Percentiles rank a stretch among this genome's conserved stretches.
Evolutionary conservation across 1,140 invertebrate species (phyloP).

Genomic region (Lanistes nyassanus): DNA sequence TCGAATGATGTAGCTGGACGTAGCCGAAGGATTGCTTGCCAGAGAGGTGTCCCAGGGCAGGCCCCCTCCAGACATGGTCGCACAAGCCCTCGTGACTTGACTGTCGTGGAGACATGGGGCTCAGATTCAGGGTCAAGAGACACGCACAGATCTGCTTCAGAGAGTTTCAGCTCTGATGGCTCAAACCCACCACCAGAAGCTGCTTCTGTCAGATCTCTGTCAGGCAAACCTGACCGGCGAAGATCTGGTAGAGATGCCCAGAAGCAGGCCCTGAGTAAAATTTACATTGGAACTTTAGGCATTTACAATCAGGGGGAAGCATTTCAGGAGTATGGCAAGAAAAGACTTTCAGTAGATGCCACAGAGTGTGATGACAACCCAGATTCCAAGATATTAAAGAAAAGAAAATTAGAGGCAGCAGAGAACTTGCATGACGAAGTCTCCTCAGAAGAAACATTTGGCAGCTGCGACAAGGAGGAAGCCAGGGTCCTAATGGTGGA

Average conservation of each 20-base stretch:
- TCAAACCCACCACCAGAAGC: no score
- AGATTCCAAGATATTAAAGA: neutral
- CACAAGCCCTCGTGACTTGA: neutral
- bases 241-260: slow-evolving; percentile 15
- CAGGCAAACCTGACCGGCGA: neutral
- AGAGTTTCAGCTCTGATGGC: no score
- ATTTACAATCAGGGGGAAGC: slow-evolving; percentile 3
- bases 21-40: neutral
- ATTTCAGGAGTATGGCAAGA: slow-evolving; percentile 9
- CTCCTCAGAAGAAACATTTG: neutral
- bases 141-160: no score
- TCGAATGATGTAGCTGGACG: neutral
- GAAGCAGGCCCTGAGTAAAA: slow-evolving; percentile 25
- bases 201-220: no score
- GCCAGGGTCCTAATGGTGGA: neutral
- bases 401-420: neutral
- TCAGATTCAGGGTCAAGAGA: no score
- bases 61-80: neutral
- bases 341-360: slow-evolving; percentile 3
- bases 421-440: neutral
- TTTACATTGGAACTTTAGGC: slow-evolving; percentile 17
- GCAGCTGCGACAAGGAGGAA: neutral
- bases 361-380: neutral
- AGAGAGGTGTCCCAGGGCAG: neutral
- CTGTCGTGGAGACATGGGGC: no score